These are phyloP conservation scores for Ochropleura plecta DNA, from an alignment of 2,888 invertebrate genomes.

Conservation along the genomic window DNA sequence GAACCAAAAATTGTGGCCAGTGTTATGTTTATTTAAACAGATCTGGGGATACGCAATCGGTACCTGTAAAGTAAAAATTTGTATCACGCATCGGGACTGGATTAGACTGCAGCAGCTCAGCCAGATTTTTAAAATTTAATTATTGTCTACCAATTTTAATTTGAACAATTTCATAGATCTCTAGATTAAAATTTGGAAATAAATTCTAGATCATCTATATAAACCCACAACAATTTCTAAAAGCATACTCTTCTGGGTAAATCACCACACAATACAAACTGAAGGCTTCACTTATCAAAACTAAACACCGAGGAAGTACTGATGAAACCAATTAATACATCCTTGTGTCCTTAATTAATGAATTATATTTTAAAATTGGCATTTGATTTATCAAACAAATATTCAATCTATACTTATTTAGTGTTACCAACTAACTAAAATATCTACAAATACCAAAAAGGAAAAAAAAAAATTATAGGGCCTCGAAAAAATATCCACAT, in stretches of 20 bases:
- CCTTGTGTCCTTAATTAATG: neutral
- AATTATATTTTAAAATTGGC: neutral
- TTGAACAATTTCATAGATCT: neutral
- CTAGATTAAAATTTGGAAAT: neutral
- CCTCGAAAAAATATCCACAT: no score
- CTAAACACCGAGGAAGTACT: neutral
- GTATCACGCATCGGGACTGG: neutral
- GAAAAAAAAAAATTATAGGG: no score
- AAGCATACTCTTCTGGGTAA: neutral
- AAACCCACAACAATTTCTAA: neutral
- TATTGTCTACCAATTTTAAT: neutral
- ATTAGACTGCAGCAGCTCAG: neutral
- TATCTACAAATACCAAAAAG: no score
- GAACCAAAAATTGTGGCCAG: neutral
- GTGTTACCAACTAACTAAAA: no score
- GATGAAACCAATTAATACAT: neutral
- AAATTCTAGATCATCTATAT: neutral
- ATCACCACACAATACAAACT: neutral
- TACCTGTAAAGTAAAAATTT: neutral
- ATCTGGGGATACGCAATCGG: no score
- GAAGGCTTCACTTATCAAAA: neutral
- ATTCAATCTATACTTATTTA: no score
- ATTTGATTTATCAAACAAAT: no score
- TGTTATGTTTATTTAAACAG: neutral
- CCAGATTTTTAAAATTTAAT: neutral